Percentiles rank a stretch among this genome's conserved stretches.
These are phyloP conservation scores for Bufo bufo DNA, from an alignment of 2,113 vertebrate species.

Conservation along the genomic window DNA sequence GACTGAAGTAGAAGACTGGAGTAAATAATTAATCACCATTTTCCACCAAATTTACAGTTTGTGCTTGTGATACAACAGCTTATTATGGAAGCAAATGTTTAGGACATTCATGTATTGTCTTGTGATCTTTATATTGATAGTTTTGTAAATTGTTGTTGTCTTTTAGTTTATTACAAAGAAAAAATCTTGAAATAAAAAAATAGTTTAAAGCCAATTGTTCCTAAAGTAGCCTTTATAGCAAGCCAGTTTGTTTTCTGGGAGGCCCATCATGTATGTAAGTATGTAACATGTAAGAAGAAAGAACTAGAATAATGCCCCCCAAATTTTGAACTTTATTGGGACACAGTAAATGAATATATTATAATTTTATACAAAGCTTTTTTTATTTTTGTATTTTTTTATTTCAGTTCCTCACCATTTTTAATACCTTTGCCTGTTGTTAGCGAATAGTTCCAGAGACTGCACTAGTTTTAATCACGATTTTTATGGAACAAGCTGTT, in stretches of 20 bases:
- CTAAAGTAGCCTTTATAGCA: neutral
- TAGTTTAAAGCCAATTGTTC: neutral
- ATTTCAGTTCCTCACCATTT: too few relatives aligned
- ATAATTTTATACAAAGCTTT: too few relatives aligned
- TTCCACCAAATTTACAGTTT: neutral
- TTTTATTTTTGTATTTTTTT: too few relatives aligned
- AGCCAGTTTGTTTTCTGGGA: neutral
- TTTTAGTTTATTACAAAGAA: neutral
- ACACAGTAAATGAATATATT: too few relatives aligned
- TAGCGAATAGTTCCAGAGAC: too few relatives aligned
- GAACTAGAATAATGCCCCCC: too few relatives aligned
- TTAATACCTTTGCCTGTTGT: too few relatives aligned
- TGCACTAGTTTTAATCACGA: too few relatives aligned
- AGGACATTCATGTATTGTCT: neutral
- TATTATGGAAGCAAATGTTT: neutral
- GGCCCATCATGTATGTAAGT: neutral
- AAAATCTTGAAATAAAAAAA: neutral
- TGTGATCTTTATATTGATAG: neutral
- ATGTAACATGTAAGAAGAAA: too few relatives aligned
- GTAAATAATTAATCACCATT: conserved; percentile 1
- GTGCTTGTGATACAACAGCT: neutral
- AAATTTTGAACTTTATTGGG: too few relatives aligned
- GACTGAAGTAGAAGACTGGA: neutral
- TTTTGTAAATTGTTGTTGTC: neutral
- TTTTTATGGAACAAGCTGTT: too few relatives aligned